Evolutionary conservation across 2,113 vertebrate species (phyloP).

Genomic region (Tachysurus vachellii): DNA sequence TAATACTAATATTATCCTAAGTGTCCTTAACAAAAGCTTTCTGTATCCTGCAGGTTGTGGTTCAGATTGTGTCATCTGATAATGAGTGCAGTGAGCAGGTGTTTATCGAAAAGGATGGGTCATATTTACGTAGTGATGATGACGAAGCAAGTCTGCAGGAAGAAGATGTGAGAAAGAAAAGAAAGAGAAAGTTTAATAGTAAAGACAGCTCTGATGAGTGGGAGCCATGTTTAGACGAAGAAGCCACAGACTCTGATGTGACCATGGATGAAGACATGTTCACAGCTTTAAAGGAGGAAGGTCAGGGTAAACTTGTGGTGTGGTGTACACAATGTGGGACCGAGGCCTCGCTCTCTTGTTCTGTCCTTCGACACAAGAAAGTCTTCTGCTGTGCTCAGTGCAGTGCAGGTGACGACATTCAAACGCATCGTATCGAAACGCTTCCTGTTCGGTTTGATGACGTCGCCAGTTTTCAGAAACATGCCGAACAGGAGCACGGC

Average conservation of each 20-base stretch:
- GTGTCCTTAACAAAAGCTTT: not conserved
- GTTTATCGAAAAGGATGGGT: not conserved
- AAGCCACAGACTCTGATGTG: not conserved
- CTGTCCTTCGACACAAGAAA: slow-evolving; percentile 20
- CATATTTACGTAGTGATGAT: not conserved
- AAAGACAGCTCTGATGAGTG: not conserved
- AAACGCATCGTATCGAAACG: not conserved
- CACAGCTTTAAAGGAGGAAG: not conserved
- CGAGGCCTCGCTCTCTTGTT: slow-evolving; percentile 19
- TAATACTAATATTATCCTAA: not conserved
- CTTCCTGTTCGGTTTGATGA: slow-evolving; percentile 6
- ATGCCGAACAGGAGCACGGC: slow-evolving; percentile 29
- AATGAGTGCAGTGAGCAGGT: slow-evolving; percentile 9
- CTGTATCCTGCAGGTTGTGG: slow-evolving; percentile 14
- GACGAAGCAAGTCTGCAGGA: not conserved
- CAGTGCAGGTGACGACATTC: not conserved
- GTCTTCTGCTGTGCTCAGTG: slow-evolving; percentile 27
- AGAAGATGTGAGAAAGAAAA: not conserved
- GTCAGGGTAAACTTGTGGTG: not conserved
- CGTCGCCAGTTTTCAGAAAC: slow-evolving; percentile 22
- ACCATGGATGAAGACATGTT: slow-evolving; percentile 9
- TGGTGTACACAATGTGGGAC: not conserved
- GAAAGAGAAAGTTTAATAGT: not conserved
- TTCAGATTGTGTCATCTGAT: slow-evolving; percentile 23
- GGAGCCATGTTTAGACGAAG: not conserved